Conservation (phyloP, 2,797 vertebrate species). For the Dipus sagitta region DNA sequence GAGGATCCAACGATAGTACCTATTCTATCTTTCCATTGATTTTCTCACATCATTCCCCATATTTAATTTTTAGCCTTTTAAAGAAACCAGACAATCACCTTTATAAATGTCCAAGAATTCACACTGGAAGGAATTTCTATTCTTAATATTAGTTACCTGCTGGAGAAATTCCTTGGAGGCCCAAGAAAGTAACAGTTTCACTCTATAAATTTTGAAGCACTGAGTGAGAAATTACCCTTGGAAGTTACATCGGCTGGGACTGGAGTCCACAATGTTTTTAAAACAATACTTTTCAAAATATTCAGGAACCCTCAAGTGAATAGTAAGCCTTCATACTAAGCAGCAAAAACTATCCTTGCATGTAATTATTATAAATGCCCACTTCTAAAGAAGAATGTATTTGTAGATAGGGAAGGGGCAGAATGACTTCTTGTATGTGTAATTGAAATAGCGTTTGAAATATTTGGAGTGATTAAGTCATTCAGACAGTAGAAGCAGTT, state of each 20-base stretch:
- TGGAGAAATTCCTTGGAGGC: neutral
- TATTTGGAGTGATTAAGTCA: constrained; percentile 30
- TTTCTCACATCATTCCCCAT: constrained; percentile 15
- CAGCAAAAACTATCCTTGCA: neutral
- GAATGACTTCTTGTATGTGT: neutral
- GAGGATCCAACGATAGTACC: neutral
- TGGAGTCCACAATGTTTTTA: constrained; percentile 8
- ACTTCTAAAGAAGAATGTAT: constrained; percentile 21
- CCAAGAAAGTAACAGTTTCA: constrained; percentile 42
- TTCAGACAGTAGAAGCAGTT: neutral
- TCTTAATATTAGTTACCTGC: constrained; percentile 22
- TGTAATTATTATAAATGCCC: constrained; percentile 17
- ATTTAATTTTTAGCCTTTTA: constrained; percentile 26
- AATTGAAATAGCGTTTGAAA: constrained; percentile 45
- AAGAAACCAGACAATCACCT: neutral
- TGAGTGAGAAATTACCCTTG: constrained; percentile 11
- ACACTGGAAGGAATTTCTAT: constrained; percentile 11
- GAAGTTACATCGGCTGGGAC: neutral
- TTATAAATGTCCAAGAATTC: constrained; percentile 50
- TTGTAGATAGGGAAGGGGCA: neutral
- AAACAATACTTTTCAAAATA: neutral
- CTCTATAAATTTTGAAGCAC: neutral
- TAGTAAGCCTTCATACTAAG: neutral
- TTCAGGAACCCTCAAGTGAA: neutral
- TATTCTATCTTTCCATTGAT: neutral